Base-by-base conservation (phyloP, 2,797 vertebrate genomes). In the Garrulus glandarius region DNA sequence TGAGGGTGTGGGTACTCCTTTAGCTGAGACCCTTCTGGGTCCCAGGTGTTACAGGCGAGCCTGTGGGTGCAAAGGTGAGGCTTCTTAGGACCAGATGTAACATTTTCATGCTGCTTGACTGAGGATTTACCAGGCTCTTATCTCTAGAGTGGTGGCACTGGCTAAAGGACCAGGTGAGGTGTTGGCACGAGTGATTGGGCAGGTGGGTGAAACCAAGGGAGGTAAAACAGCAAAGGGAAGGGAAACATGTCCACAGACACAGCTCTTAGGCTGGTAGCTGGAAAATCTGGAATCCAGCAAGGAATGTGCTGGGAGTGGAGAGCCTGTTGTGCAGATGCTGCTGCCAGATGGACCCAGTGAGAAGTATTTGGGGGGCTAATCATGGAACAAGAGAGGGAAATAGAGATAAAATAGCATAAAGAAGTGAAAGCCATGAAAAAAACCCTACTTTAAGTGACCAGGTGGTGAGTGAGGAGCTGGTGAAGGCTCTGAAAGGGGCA, bases 81-180 rank as follows among this genome's bases (percentile, higher is more conserved):
- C 4, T 34, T 21, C 36, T 9, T 1, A 13, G 26, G 15, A 17
- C 2, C 6, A 23, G 47, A 1, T 1, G 1, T 10, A 1, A 41
- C 2, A 23, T 37, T 64, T 27, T 12, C 7, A 1, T 46, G 46
- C 55, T 30, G 50, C 46, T 52, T 10, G 1, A 0, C 1, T 36
- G 4, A 6, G 37, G 22, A 3, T 64, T 61, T 34, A 8, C 26
- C 8, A 5, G 56, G 49, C 10, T 47, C 41, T 47, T 34, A 26
- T 22, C 49, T 70, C 64, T 8, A 2, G 30, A 61, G 55, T 15
- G 14, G 39, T 13, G 15, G 39, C 1, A 1, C 52, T 50, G 32
- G 60, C 52, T 0, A 1, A 71, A 37, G 10, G 5, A 26, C 46
- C 3, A 5, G 34, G 11, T 46, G 46, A 19, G 46, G 19, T 3